These are phyloP conservation scores for Phortica okadai DNA, from an alignment of 2,888 invertebrate species.

Conservation along the genomic window DNA sequence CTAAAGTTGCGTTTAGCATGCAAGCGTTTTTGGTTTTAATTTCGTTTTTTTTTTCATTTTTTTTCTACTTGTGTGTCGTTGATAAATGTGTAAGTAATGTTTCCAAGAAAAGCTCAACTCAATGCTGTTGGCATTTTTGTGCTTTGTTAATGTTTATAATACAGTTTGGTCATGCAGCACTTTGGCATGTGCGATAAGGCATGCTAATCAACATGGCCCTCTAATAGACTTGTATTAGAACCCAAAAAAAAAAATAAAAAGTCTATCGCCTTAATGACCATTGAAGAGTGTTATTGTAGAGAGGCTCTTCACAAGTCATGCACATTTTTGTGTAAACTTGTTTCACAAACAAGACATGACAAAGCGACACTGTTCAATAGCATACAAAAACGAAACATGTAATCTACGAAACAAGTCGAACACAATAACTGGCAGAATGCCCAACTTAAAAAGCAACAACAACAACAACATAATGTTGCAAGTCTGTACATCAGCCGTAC, in stretches of 20 bases:
- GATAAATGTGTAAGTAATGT: not conserved
- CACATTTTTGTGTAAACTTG: too few relatives aligned
- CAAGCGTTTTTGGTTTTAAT: slow-evolving; percentile 36
- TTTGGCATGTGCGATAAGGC: too few relatives aligned
- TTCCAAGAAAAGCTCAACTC: not conserved
- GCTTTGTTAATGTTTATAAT: too few relatives aligned
- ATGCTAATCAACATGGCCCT: too few relatives aligned
- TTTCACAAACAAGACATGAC: slow-evolving; percentile 4
- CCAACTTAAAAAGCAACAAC: slow-evolving; percentile 34
- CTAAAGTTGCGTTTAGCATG: slow-evolving; percentile 59
- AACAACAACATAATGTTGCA: slow-evolving; percentile 29
- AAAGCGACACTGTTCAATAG: slow-evolving; percentile 1
- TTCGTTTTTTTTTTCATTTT: not conserved
- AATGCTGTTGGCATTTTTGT: too few relatives aligned
- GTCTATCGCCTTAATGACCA: too few relatives aligned
- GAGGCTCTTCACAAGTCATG: too few relatives aligned
- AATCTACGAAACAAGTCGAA: slow-evolving; percentile 22
- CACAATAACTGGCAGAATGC: slow-evolving; percentile 54
- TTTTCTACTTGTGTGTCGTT: not conserved
- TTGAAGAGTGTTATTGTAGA: too few relatives aligned
- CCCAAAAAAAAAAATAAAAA: too few relatives aligned
- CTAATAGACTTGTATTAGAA: too few relatives aligned
- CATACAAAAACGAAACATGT: slow-evolving; percentile 42
- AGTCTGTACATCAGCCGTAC: not conserved
- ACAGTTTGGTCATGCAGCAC: too few relatives aligned